phyloP scores from a whole-genome alignment of 2,797 vertebrate species.

The Rhinophrynus dorsalis region DNA sequence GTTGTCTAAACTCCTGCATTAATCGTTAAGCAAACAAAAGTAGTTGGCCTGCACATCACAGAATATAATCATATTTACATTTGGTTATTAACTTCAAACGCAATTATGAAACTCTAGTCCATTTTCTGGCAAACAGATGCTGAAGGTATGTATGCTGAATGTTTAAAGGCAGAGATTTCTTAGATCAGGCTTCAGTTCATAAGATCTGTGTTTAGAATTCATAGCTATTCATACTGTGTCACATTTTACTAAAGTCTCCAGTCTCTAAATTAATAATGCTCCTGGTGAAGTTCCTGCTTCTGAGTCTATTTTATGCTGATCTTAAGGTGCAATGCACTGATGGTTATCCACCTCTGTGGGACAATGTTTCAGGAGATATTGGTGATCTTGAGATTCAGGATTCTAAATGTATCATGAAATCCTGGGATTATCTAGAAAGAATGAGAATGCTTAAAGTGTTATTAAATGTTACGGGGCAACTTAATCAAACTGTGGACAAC shows the following conservation, averaged over 20 bases:
- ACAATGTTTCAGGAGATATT: slow-evolving; percentile 56
- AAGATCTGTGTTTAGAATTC: neutral
- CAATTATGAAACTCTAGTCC: too few relatives aligned
- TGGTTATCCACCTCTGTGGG: slow-evolving; percentile 71
- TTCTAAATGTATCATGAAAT: slow-evolving; percentile 61
- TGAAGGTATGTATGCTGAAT: too few relatives aligned
- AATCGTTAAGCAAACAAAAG: too few relatives aligned
- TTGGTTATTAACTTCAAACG: too few relatives aligned
- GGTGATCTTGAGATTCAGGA: slow-evolving; percentile 58
- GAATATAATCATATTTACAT: too few relatives aligned
- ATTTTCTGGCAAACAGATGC: too few relatives aligned
- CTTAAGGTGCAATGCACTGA: slow-evolving; percentile 53
- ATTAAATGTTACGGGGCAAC: slow-evolving; percentile 69
- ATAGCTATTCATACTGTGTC: neutral
- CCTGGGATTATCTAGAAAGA: slow-evolving; percentile 76
- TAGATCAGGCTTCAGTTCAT: too few relatives aligned
- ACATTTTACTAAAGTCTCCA: neutral
- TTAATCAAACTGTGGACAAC: too few relatives aligned
- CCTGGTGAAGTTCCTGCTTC: neutral
- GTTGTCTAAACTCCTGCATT: too few relatives aligned
- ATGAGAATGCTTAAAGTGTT: slow-evolving; percentile 76
- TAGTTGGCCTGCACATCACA: too few relatives aligned
- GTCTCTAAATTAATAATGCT: neutral
- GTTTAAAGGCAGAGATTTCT: too few relatives aligned
- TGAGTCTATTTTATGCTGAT: neutral